These are phyloP conservation scores for Spodoptera picta DNA, from an alignment of 2,888 invertebrate species.

Conservation along the genomic window DNA sequence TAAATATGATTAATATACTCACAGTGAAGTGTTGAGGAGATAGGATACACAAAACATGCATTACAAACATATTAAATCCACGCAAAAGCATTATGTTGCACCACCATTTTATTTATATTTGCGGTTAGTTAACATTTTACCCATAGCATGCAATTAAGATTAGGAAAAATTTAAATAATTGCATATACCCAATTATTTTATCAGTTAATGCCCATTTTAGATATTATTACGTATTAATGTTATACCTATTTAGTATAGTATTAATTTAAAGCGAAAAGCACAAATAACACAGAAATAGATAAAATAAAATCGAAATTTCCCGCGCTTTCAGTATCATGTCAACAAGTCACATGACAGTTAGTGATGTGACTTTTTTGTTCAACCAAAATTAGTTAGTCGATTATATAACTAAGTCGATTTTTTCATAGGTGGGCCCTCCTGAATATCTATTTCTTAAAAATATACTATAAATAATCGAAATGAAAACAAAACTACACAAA, in stretches of 20 bases:
- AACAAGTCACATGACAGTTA: conserved; percentile 7
- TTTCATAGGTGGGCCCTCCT: background rate
- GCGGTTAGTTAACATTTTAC: background rate
- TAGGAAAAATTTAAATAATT: conserved; percentile 8
- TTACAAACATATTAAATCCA: conserved; percentile 23
- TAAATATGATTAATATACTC: conserved; percentile 51
- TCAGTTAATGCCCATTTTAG: conserved; percentile 1
- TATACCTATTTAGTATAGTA: too few relatives aligned
- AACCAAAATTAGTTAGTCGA: conserved; percentile 30
- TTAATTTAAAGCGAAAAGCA: conserved; percentile 16
- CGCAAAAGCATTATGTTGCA: conserved; percentile 31
- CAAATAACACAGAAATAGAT: background rate
- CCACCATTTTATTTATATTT: background rate
- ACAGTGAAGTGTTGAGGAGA: conserved; percentile 47
- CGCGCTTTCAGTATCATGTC: conserved; percentile 20
- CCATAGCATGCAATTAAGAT: conserved; percentile 18
- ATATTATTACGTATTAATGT: background rate
- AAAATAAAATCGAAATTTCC: conserved; percentile 19
- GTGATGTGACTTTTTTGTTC: conserved; percentile 25
- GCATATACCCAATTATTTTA: conserved; percentile 1
- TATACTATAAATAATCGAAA: background rate
- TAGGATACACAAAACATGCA: conserved; percentile 44
- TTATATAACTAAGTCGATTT: conserved; percentile 28
- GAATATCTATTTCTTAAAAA: background rate
- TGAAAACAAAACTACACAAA: too few relatives aligned